Evolutionary conservation across 2,888 invertebrate species (phyloP), one percentile per base, ranked within the genome.

Genomic region (Ariolimax columbianus): DNA sequence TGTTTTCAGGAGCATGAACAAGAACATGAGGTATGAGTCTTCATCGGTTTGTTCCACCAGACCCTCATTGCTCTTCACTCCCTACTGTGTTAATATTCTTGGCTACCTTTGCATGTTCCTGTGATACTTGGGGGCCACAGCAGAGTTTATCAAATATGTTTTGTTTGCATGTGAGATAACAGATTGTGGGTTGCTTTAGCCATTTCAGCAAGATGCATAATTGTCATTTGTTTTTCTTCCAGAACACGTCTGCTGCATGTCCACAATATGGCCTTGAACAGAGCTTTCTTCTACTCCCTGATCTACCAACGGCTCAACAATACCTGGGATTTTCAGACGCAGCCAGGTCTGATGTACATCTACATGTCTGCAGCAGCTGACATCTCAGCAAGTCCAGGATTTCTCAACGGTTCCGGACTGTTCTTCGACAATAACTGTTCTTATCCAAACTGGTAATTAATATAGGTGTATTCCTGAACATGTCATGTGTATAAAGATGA

Each of bases 321-420:
- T 33, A 89, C 92, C 0, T 86, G 86, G 84, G 87, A 89, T 43
- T 98, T 94, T 92, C 97, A 97, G 91, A 97, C 98, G 0, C 98
- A 99, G 94, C 99, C 99, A 0, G 99, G 99, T 82, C 97, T 99
- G 96, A 98, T 98, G 97, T 99, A 99, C 93, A 98, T 98, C 92
- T 98, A 98, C 93, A 95, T 99, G 72, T 98, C 98, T 0, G 97
- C 98, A 0, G 97, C 98, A 0, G 98, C 99, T 0, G 99, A 99
- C 94, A 97, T 99, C 0, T 97, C 98, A 0, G 96, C 98, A 0
- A 98, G 98, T 94, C 97, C 97, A 0, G 96, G 97, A 90, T 97
- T 98, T 88, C 98, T 94, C 70, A 94, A 94, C 91, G 94, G 98
- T 83, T 98, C 98, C 93, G 97, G 98, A 0, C 96, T 99, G 88